Evolutionary conservation across 2,113 vertebrate species (phyloP).

Genomic region (Glaucidium brasilianum): DNA sequence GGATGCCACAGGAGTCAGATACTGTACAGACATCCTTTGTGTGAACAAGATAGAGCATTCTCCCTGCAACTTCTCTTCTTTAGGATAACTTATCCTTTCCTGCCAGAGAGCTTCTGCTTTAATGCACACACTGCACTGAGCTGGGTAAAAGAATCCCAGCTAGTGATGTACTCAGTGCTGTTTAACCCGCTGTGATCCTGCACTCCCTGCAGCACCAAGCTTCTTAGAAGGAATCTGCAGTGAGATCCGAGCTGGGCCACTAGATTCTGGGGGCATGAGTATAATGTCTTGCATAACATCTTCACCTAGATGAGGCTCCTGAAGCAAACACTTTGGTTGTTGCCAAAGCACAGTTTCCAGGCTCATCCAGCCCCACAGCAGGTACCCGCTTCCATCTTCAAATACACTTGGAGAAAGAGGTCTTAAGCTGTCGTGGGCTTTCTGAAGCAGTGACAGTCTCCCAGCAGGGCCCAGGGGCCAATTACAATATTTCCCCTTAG

Average conservation of each 20-base stretch:
- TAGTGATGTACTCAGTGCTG: background rate
- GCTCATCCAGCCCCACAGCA: background rate
- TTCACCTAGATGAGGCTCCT: background rate
- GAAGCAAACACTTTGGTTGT: background rate
- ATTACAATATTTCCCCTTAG: background rate
- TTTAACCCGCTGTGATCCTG: background rate
- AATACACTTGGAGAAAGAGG: background rate
- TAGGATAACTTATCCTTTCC: background rate
- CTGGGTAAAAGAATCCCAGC: background rate
- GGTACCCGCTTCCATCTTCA: background rate
- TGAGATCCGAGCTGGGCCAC: background rate
- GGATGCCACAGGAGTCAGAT: background rate
- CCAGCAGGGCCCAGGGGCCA: background rate
- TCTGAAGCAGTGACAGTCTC: background rate
- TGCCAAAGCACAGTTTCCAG: background rate
- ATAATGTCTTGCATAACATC: accelerated
- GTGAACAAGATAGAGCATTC: background rate
- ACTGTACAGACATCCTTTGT: background rate
- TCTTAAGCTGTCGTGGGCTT: background rate
- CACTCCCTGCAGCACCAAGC: background rate
- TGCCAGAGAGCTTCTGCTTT: background rate
- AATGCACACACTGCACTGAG: background rate
- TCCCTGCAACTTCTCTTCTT: background rate
- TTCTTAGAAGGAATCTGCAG: background rate
- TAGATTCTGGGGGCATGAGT: background rate